Evolutionary conservation across 2,797 vertebrate species (phyloP).

Genomic region (Harpagifer antarcticus): DNA sequence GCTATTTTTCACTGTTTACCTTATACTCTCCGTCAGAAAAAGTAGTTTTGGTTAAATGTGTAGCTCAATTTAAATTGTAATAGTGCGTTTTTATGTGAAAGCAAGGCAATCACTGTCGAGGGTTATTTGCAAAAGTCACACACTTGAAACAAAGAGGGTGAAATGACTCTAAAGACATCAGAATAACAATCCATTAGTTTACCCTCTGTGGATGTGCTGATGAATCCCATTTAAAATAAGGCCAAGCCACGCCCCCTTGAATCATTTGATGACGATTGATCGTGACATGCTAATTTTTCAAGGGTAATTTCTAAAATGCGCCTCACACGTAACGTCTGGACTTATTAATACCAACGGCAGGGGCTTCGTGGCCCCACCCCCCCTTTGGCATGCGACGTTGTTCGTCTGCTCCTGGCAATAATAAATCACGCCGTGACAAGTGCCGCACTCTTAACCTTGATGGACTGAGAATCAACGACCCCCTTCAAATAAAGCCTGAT

Average conservation of each 20-base stretch:
- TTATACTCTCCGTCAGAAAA: fast-evolving
- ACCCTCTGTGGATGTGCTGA: constrained; percentile 44
- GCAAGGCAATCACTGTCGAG: neutral
- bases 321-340: constrained; percentile 82
- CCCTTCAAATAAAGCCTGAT: constrained; percentile 82
- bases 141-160: constrained; percentile 48
- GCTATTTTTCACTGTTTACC: neutral
- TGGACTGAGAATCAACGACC: constrained; percentile 81
- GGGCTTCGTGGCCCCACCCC: constrained; percentile 24
- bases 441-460: constrained; percentile 82
- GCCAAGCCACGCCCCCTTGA: constrained; percentile 58
- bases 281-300: constrained; percentile 82
- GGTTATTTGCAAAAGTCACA: neutral
- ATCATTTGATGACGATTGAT: constrained; percentile 77
- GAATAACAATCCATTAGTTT: constrained; percentile 44
- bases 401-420: constrained; percentile 77
- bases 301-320: constrained; percentile 82
- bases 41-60: fast-evolving
- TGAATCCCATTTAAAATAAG: constrained; percentile 54
- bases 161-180: constrained; percentile 42
- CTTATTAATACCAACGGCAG: constrained; percentile 75
- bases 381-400: constrained; percentile 53
- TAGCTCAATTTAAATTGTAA: neutral
- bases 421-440: constrained; percentile 83
- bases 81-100: neutral